phyloP scores from a whole-genome alignment of 2,797 vertebrate species.

The Sebastes flavidus region DNA sequence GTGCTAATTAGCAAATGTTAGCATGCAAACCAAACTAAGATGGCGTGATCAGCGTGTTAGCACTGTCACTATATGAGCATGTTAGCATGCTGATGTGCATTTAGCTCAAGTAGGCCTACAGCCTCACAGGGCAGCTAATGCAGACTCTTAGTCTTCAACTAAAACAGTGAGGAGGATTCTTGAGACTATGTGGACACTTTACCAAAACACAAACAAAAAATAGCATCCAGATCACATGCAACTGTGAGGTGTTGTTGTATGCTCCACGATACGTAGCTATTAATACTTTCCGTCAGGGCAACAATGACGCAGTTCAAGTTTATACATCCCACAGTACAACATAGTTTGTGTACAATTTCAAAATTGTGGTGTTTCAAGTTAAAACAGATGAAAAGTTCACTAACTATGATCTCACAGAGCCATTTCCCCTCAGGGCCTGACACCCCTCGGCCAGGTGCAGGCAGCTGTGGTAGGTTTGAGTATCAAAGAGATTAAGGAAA shows the following conservation, averaged over 20 bases:
- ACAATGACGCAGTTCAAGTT: not conserved
- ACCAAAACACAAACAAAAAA: not conserved
- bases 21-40: not conserved
- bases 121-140: not conserved
- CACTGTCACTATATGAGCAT: not conserved
- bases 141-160: not conserved
- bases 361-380: constrained; percentile 6
- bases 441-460: constrained; percentile 2
- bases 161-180: not conserved
- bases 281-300: not conserved
- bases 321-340: not conserved
- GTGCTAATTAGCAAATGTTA: not conserved
- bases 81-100: no score
- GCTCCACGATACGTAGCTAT: no score
- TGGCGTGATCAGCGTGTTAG: not conserved
- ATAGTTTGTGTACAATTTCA: not conserved
- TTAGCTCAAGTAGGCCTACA: not conserved
- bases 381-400: not conserved
- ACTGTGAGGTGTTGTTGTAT: not conserved
- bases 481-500: constrained; percentile 68
- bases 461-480: constrained; percentile 30
- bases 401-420: constrained; percentile 13
- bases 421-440: constrained; percentile 9
- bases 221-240: not conserved
- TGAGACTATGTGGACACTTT: not conserved